Evolutionary conservation across 2,888 invertebrate species (phyloP).

Genomic region (Lasioglossum calceatum): DNA sequence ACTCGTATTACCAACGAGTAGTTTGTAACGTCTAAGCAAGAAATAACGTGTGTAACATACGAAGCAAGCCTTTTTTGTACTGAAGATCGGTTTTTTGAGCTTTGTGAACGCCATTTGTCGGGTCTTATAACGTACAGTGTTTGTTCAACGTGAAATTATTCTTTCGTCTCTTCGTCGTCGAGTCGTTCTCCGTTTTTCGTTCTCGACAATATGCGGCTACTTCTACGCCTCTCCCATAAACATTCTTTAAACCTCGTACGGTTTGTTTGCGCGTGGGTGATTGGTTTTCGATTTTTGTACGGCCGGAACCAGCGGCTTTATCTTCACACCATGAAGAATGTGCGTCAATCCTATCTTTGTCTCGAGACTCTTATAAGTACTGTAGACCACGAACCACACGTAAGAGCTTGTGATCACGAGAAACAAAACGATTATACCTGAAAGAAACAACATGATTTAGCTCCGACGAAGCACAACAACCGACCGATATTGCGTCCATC

Average conservation of each 20-base stretch:
- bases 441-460: slow-evolving; percentile 29
- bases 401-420: slow-evolving; percentile 78
- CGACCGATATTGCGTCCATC: neutral
- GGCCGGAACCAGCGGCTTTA: slow-evolving; percentile 60
- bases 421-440: slow-evolving; percentile 76
- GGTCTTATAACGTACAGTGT: slow-evolving; percentile 43
- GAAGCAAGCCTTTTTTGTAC: slow-evolving; percentile 53
- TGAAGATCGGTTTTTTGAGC: slow-evolving; percentile 50
- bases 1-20: slow-evolving; percentile 29
- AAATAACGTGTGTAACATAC: slow-evolving; percentile 43
- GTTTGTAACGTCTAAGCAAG: slow-evolving; percentile 33
- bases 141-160: slow-evolving; percentile 38
- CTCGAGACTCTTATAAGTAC: slow-evolving; percentile 82
- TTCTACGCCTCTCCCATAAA: slow-evolving; percentile 20
- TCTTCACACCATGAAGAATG: slow-evolving; percentile 77
- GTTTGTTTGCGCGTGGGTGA: slow-evolving; percentile 64
- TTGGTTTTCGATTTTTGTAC: slow-evolving; percentile 61
- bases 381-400: slow-evolving; percentile 84
- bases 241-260: slow-evolving; percentile 72
- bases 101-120: slow-evolving; percentile 37
- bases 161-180: neutral
- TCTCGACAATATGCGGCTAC: slow-evolving; percentile 32
- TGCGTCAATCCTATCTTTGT: slow-evolving; percentile 81
- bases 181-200: neutral
- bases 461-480: neutral